Conservation (phyloP, 2,888 invertebrate species). For the Neocrepidodera transversa region DNA sequence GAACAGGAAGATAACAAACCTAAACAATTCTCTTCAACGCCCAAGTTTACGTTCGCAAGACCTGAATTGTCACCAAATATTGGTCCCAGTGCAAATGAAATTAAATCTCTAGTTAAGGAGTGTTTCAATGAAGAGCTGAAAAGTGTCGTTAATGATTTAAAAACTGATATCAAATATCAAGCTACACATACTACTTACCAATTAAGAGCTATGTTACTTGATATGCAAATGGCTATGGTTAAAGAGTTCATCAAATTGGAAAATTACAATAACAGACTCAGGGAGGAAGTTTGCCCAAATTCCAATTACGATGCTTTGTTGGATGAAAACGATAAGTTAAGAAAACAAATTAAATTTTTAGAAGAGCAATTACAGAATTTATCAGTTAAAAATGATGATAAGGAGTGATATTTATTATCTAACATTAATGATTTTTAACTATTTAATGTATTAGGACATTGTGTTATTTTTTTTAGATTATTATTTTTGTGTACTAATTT, state of each 20-base stretch:
- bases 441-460: no score
- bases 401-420: neutral
- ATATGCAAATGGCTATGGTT: conserved; percentile 52
- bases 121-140: conserved; percentile 45
- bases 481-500: no score
- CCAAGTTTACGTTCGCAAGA: conserved; percentile 26
- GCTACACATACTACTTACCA: conserved; percentile 45
- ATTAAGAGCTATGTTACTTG: conserved; percentile 49
- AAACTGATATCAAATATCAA: conserved; percentile 46
- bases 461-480: no score
- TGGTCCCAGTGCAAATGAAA: conserved; percentile 8
- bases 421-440: no score
- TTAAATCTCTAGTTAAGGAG: conserved; percentile 32
- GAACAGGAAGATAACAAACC: conserved; percentile 29
- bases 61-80: neutral
- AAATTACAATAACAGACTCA: conserved; percentile 44
- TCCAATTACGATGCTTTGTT: conserved; percentile 58
- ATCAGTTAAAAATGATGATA: neutral
- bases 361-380: conserved; percentile 48
- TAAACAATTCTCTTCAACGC: conserved; percentile 40
- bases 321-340: conserved; percentile 63
- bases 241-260: conserved; percentile 55
- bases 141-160: conserved; percentile 42
- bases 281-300: conserved; percentile 51
- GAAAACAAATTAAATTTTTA: conserved; percentile 62